Evolutionary conservation across 2,888 invertebrate species (phyloP), one percentile per base, ranked within the genome.

Genomic region (Drosophila limbata): DNA sequence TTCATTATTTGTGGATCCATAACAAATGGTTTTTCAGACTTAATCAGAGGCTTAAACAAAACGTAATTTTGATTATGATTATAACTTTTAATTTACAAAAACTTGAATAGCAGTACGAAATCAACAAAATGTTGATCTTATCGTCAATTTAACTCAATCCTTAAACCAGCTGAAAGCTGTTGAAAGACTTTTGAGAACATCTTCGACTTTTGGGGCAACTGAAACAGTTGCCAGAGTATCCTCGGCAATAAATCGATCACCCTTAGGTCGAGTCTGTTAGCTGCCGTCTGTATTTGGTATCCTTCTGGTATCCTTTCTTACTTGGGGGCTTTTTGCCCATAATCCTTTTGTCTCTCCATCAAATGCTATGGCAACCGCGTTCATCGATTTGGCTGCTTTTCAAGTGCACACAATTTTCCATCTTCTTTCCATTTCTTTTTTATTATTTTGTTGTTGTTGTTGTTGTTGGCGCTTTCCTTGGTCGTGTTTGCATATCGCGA

Each of bases 311-410:
- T n/a, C 11, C 31, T 15, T 5, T 0, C 17, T 31, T 31, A 8
- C 31, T 48, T 17, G 11, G 6, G 33, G 33, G 19, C 13, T 4
- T 62, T 44, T 48, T 39, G 15, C 52, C 17, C 56, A 37, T 67
- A 72, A 68, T 75, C 47, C 73, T 35, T 72, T 71, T 70, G 70
- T 61, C 76, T 61, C 76, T 61, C 47, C 75, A 63, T 64, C 70
- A 57, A 66, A 51, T 51, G 69, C 33, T 42, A 51, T 63, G 69
- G 63, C 69, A 56, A 50, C 59, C 42, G 64, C 52, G 28, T 44
- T 68, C 63, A 78, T 76, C 78, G 78, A 78, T 76, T 78, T 78
- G 64, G 55, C 51, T 65, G 76, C 79, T 69, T 69, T 76, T 76
- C 76, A 76, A 76, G 76, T 76, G 76, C 76, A 73, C 73, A 69